Conservation (phyloP, 2,888 invertebrate species). For the Calliopum simillimum region DNA sequence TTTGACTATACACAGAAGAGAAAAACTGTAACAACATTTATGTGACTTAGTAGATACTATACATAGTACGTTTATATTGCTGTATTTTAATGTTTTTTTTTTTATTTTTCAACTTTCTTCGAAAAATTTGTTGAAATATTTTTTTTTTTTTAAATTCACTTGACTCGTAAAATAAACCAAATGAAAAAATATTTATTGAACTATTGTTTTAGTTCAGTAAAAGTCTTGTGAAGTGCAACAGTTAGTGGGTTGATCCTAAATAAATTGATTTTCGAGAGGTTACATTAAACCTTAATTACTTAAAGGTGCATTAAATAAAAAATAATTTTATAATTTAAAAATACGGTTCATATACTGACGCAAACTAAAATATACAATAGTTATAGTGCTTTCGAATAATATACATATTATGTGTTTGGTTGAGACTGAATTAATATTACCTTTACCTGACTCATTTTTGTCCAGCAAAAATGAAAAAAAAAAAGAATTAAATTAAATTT, state of each 20-base stretch:
- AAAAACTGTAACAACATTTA: not conserved
- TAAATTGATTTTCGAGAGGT: not conserved
- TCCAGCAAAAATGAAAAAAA: too few species aligned
- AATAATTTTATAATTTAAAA: too few species aligned
- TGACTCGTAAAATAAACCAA: conserved; percentile 13
- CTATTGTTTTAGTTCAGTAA: conserved; percentile 32
- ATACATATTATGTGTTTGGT: too few species aligned
- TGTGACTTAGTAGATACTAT: too few species aligned
- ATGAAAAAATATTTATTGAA: conserved; percentile 12
- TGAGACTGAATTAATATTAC: too few species aligned
- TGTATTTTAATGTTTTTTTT: not conserved
- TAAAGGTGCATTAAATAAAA: too few species aligned
- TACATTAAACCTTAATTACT: conserved; percentile 29
- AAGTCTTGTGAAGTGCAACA: conserved; percentile 34
- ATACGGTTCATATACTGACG: too few species aligned
- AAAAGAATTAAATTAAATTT: too few species aligned
- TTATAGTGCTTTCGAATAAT: too few species aligned
- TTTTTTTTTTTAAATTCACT: conserved; percentile 6
- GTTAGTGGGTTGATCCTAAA: conserved; percentile 8
- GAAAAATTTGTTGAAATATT: conserved; percentile 11
- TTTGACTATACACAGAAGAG: not conserved
- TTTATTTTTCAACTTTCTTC: not conserved
- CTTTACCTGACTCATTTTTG: too few species aligned
- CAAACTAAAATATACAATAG: too few species aligned
- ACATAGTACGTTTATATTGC: not conserved